Conservation (phyloP, 1,140 invertebrate species). For the Tribolium castaneum region DNA sequence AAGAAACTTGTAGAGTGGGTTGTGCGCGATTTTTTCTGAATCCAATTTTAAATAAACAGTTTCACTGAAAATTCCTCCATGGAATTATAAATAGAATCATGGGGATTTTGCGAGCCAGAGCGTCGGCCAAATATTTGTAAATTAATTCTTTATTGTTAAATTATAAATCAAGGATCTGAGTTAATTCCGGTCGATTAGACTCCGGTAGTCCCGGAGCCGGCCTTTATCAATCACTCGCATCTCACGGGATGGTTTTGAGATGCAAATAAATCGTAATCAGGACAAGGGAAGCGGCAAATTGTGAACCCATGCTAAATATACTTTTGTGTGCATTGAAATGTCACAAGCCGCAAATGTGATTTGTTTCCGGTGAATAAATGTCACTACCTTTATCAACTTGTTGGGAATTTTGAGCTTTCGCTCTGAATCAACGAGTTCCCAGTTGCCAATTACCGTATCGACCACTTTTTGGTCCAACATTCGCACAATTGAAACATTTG, state of each 20-base stretch:
- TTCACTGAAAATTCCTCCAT: not conserved
- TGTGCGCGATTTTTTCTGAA: not conserved
- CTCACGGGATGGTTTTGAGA: not conserved
- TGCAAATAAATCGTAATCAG: not conserved
- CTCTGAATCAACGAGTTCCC: conserved; percentile 12
- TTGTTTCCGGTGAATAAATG: not conserved
- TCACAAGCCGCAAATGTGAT: not conserved
- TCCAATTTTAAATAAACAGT: not conserved
- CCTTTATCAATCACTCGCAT: not conserved
- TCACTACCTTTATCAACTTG: not conserved
- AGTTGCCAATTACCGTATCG: conserved; percentile 29
- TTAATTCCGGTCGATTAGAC: conserved; percentile 30
- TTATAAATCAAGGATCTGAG: not conserved
- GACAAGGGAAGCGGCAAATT: not conserved
- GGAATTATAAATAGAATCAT: conserved; percentile 1
- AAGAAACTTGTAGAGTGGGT: not conserved
- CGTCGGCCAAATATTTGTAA: not conserved
- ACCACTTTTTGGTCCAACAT: conserved; percentile 74
- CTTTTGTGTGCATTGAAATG: not conserved
- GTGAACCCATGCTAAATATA: too few species aligned
- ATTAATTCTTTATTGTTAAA: not conserved
- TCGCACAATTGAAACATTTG: conserved; percentile 81
- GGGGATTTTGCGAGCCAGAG: not conserved
- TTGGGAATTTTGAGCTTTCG: not conserved
- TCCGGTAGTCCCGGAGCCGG: not conserved